These are phyloP conservation scores for Zophobas atratus DNA, from an alignment of 1,140 invertebrate species.

Conservation along the genomic window DNA sequence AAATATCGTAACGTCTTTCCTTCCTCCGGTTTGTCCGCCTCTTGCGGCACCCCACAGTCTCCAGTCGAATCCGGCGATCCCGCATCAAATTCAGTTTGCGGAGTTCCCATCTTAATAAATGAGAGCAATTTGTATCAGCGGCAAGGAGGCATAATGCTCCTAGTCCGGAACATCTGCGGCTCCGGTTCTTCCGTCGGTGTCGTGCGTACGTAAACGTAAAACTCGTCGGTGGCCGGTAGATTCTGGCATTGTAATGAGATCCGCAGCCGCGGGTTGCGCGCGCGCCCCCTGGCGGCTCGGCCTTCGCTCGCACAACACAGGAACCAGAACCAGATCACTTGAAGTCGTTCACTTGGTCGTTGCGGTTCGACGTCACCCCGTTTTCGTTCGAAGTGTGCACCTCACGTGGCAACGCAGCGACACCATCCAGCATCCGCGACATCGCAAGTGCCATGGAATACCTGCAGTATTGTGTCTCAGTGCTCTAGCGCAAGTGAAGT, in stretches of 20 bases:
- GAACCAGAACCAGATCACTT: conserved; percentile 51
- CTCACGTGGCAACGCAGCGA: conserved; percentile 38
- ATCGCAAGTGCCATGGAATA: conserved; percentile 20
- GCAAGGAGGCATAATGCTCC: conserved; percentile 8
- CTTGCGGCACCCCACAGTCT: too few relatives aligned
- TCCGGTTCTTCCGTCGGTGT: conserved; percentile 2
- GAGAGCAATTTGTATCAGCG: conserved; percentile 1
- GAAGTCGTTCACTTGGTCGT: conserved; percentile 50
- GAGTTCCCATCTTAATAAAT: conserved; percentile 12
- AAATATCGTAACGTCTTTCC: too few relatives aligned
- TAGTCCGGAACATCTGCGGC: conserved; percentile 27
- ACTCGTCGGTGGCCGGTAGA: conserved; percentile 7
- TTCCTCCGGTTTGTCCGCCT: too few relatives aligned
- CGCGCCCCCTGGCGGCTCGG: conserved; percentile 38
- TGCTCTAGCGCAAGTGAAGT: conserved; percentile 25
- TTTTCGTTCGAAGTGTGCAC: conserved; percentile 30
- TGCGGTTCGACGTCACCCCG: conserved; percentile 12
- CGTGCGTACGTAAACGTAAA: not conserved
- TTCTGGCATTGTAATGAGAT: conserved; percentile 39
- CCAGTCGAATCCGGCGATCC: not conserved
- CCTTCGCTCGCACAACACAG: conserved; percentile 32
- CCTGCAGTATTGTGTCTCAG: conserved; percentile 28
- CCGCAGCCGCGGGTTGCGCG: conserved; percentile 44
- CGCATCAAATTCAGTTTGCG: not conserved
- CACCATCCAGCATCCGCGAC: conserved; percentile 13